Conservation (phyloP, 2,888 invertebrate species). For the Dicycla oo region DNA sequence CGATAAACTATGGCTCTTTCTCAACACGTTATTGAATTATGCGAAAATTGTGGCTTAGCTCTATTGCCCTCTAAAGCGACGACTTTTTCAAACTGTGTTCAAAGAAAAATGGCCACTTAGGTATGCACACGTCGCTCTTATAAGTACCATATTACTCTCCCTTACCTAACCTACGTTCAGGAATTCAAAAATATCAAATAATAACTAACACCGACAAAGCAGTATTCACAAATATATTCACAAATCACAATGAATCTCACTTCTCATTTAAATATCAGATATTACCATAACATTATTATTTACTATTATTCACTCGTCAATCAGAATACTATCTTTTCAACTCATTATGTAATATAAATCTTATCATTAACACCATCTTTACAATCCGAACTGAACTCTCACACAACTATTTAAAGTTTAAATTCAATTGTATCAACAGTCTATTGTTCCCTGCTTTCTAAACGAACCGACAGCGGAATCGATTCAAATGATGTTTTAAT, state of each 20-base stretch:
- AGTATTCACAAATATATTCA: constrained; percentile 9
- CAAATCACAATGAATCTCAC: constrained; percentile 19
- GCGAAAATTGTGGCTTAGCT: no score
- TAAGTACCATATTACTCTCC: background rate
- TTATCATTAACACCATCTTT: constrained; percentile 9
- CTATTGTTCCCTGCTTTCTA: constrained; percentile 64
- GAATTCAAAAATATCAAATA: background rate
- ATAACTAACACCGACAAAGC: background rate
- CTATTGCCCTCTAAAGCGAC: no score
- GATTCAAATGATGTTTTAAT: constrained; percentile 65
- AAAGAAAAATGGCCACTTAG: background rate
- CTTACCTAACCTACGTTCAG: background rate
- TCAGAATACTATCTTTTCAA: constrained; percentile 48
- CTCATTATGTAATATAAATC: constrained; percentile 44
- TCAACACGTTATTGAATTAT: no score
- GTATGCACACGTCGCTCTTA: no score
- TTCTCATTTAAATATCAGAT: constrained; percentile 33
- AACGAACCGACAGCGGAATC: constrained; percentile 55
- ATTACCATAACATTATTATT: constrained; percentile 39
- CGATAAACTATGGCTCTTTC: no score
- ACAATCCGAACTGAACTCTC: constrained; percentile 16
- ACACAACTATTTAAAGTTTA: background rate
- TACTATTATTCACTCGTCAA: constrained; percentile 48
- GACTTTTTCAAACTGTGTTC: no score
- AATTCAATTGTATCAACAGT: constrained; percentile 17